Conservation (phyloP, 2,888 invertebrate species). For the Lithophane semibrunnea region DNA sequence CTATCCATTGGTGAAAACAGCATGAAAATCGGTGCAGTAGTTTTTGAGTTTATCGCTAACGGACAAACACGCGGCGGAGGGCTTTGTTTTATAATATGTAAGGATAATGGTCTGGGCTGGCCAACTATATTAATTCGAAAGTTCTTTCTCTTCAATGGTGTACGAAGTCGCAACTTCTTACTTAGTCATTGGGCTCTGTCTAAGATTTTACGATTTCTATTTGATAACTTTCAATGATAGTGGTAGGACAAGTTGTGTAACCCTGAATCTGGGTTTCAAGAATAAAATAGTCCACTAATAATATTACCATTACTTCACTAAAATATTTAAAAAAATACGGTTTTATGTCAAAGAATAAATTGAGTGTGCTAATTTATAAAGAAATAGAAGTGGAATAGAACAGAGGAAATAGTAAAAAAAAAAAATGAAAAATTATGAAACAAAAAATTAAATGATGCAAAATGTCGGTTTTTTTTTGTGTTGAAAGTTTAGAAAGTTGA, state of each 20-base stretch:
- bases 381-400: not conserved
- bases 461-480: not conserved
- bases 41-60: no score
- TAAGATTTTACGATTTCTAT: conserved; percentile 55
- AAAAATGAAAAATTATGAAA: no score
- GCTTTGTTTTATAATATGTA: no score
- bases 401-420: not conserved
- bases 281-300: conserved; percentile 17
- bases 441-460: no score
- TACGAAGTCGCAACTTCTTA: conserved; percentile 4
- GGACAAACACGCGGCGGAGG: no score
- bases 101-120: no score
- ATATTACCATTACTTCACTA: not conserved
- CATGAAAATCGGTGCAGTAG: no score
- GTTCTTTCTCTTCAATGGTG: conserved; percentile 16
- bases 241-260: conserved; percentile 49
- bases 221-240: conserved; percentile 52
- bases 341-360: not conserved
- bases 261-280: conserved; percentile 40
- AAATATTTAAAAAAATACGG: not conserved
- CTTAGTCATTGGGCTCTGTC: conserved; percentile 25
- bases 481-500: not conserved
- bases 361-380: not conserved
- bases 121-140: conserved; percentile 13
- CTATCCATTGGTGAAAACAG: no score